Evolutionary conservation across 1,140 invertebrate species (phyloP), one percentile per base, ranked within the genome.

Genomic region (Bilobella aurantiaca): DNA sequence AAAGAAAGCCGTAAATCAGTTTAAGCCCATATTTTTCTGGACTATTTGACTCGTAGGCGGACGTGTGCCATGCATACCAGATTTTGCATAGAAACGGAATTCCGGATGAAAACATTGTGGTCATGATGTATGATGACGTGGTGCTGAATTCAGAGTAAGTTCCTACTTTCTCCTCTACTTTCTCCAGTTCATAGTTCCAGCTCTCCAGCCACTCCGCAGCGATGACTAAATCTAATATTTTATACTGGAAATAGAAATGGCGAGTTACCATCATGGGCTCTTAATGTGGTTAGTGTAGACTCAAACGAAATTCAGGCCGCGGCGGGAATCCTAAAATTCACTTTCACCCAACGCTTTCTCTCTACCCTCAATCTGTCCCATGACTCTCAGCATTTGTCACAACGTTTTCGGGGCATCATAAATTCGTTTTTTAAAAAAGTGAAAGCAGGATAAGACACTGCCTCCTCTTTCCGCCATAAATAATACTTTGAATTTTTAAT

Each of bases 81-180:
- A 76, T 85, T 56, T 64, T 86, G n/a, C 73, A 76, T 21, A 74
- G 71, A 28, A 79, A 84, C 77, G 84, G 84, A 49, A 77, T 86
- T 63, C 79, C 81, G 16, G 78, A 78, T 63, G 81, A 84, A 67
- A 77, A 80, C 49, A 86, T 86, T 64, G 78, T 86, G 62, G 81
- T 82, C 16, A 82, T 86, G 81, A 84, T 85, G 82, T 83, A 81
- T 74, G 84, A 86, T 77, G 84, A 86, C 70, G 80, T 86, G 65
- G 84, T 83, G 3, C 47, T 82, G 66, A 81, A 79, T 74, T 25
- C 53, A 58, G 73, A 78, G 82, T 84, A 77, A 79, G 79, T 75
- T 46, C 12, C 60, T 42, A 32, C 37, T 63, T 30, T 34, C 29
- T 31, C 34, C 49, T 63, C 30, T 31, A 63, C 46, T 29, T 47